Evolutionary conservation across 1,140 invertebrate genomes (phyloP).

Genomic region (Hyposmocoma kahamanoa): DNA sequence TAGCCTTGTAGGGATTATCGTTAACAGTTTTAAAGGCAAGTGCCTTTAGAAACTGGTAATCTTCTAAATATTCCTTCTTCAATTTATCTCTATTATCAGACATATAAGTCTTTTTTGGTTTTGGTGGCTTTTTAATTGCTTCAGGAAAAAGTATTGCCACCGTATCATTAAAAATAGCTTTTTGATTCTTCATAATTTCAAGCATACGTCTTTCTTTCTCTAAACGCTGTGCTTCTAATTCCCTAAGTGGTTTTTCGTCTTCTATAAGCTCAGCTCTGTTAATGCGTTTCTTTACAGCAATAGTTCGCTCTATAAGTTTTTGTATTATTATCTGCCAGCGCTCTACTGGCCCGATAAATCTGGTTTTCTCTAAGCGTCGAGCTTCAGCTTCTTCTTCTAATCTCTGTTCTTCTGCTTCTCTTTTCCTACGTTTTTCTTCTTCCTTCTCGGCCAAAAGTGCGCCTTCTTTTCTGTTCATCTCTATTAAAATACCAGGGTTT

Average conservation of each 20-base stretch:
- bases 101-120: conserved; percentile 42
- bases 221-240: conserved; percentile 57
- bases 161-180: conserved; percentile 67
- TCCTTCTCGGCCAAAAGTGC: conserved; percentile 50
- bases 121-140: conserved; percentile 51
- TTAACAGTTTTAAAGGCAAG: conserved; percentile 34
- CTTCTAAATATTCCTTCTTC: conserved; percentile 45
- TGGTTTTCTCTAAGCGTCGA: conserved; percentile 35
- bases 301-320: conserved; percentile 63
- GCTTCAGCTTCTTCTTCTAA: conserved; percentile 58
- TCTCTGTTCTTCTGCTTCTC: conserved; percentile 55
- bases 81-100: conserved; percentile 33
- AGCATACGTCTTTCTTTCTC: conserved; percentile 63
- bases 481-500: conserved; percentile 53
- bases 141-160: conserved; percentile 69
- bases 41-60: conserved; percentile 43
- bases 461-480: conserved; percentile 58
- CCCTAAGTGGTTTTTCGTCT: conserved; percentile 63
- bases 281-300: conserved; percentile 67
- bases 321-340: conserved; percentile 65
- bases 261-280: conserved; percentile 61
- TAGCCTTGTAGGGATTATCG: conserved; percentile 45
- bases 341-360: conserved; percentile 57
- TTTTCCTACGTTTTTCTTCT: conserved; percentile 49
- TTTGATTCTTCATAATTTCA: conserved; percentile 69